A percentile compares a stretch with the other conserved stretches of the same genome.
Conservation (phyloP, 1,140 invertebrate species). For the Drosophila insularis region DNA sequence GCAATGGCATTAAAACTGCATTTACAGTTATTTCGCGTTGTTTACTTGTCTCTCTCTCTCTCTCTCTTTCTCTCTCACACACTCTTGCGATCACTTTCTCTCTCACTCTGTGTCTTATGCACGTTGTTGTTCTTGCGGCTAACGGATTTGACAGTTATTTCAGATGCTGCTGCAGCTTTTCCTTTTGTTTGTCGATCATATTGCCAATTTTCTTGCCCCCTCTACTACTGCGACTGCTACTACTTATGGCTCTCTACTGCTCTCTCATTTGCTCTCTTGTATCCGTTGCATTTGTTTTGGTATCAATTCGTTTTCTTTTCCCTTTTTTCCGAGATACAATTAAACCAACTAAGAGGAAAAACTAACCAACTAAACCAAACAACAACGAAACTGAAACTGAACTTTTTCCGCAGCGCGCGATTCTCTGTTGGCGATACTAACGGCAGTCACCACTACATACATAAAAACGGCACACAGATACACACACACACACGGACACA, state of each 20-base stretch:
- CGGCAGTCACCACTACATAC: slow-evolving; percentile 60
- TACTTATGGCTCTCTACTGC: background rate
- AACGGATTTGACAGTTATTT: background rate
- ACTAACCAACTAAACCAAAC: slow-evolving; percentile 61
- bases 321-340: slow-evolving; percentile 30
- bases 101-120: background rate
- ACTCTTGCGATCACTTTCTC: too few relatives aligned
- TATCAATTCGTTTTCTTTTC: slow-evolving; percentile 2
- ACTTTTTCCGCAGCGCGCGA: slow-evolving; percentile 70
- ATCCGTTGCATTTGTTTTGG: background rate
- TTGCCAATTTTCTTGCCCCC: background rate
- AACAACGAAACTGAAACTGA: slow-evolving; percentile 77
- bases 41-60: background rate
- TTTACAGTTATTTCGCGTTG: slow-evolving; percentile 5
- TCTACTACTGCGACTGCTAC: background rate
- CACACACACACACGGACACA: slow-evolving; percentile 2
- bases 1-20: background rate
- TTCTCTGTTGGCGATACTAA: slow-evolving; percentile 77
- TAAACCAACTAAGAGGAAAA: slow-evolving; percentile 48
- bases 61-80: too few relatives aligned
- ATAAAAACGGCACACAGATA: slow-evolving; percentile 19
- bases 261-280: background rate
- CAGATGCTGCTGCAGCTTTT: background rate
- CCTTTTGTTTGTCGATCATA: background rate
- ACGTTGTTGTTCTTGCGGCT: background rate